Evolutionary conservation across 2,888 invertebrate species (phyloP).

Genomic region (Ischnura elegans): DNA sequence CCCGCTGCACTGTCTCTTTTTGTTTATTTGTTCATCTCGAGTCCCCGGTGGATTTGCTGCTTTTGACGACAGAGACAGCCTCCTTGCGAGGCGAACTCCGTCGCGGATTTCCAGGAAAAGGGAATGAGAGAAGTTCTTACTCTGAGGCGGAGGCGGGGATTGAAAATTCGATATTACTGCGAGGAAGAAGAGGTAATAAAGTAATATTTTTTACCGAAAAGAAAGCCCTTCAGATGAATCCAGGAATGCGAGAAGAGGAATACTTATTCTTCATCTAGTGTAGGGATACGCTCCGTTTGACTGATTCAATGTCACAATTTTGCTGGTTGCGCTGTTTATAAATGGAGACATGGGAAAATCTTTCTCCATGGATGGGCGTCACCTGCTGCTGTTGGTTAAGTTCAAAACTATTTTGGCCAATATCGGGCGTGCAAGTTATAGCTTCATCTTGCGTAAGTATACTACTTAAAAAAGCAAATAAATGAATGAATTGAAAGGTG

Average conservation of each 20-base stretch:
- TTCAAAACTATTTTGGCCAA: too few species aligned
- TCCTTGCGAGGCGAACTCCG: not conserved
- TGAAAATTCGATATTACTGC: not conserved
- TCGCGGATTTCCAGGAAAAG: not conserved
- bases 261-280: too few species aligned
- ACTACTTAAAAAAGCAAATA: too few species aligned
- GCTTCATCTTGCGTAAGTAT: too few species aligned
- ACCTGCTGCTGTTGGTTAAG: too few species aligned
- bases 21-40: not conserved
- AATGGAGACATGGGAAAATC: too few species aligned
- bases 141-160: not conserved
- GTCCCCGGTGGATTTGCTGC: not conserved
- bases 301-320: too few species aligned
- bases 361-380: too few species aligned
- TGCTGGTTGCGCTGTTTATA: too few species aligned
- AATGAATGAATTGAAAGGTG: too few species aligned
- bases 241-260: not conserved
- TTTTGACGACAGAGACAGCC: conserved; percentile 1
- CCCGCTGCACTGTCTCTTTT: not conserved
- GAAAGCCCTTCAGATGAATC: not conserved
- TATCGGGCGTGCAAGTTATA: too few species aligned
- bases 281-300: too few species aligned
- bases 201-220: not conserved
- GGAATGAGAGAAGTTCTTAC: not conserved
- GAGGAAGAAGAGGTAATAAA: not conserved